Percentiles rank a stretch among this genome's conserved stretches.
Evolutionary conservation across 92 coral and sea anemone species (phyloP).

Genomic region (Palythoa grandiflora): DNA sequence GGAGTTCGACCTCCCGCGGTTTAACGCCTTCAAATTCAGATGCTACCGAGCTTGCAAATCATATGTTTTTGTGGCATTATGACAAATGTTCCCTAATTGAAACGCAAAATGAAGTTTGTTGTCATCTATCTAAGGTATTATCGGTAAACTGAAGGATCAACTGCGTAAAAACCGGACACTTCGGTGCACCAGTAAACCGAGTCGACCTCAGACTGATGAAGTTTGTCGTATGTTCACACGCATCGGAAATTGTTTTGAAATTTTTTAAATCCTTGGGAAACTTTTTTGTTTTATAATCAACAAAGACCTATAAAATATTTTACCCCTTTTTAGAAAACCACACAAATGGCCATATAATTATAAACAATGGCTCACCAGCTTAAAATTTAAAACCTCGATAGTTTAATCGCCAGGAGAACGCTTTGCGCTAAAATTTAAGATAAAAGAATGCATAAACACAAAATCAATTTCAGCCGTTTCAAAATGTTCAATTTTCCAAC

Average conservation of each 20-base stretch:
- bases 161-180: neutral
- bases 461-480: neutral
- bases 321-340: neutral
- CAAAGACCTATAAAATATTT: neutral
- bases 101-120: constrained; percentile 32
- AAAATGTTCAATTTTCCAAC: constrained; percentile 19
- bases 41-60: constrained; percentile 24
- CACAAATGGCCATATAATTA: neutral
- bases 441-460: neutral
- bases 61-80: constrained; percentile 22
- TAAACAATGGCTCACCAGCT: neutral
- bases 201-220: neutral
- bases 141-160: neutral
- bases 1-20: constrained; percentile 18
- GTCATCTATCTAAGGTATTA: neutral
- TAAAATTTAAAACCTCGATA: neutral
- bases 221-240: neutral
- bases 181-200: neutral
- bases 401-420: neutral
- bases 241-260: neutral
- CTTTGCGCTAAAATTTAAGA: neutral
- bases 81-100: constrained; percentile 5
- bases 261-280: neutral
- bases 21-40: constrained; percentile 12
- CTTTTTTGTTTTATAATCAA: neutral